phyloP scores from a whole-genome alignment of 2,888 invertebrate genomes.

The Cyaniris semiargus region DNA sequence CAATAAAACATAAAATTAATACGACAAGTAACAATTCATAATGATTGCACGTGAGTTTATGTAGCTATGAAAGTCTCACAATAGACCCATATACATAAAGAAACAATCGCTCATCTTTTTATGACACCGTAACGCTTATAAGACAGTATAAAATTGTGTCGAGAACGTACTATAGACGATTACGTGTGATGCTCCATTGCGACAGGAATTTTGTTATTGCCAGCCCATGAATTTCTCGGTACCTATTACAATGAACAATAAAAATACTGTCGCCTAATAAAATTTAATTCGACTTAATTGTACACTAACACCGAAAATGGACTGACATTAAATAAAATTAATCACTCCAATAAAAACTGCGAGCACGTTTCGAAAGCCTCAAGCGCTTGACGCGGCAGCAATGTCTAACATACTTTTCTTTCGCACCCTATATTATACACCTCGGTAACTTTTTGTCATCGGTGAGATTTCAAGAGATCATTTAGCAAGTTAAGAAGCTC shows the following conservation, averaged over 20 bases:
- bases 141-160: conserved; percentile 3
- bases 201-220: neutral
- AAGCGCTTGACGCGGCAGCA: conserved; percentile 9
- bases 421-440: conserved; percentile 7
- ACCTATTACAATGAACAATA: conserved; percentile 33
- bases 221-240: conserved; percentile 21
- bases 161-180: conserved; percentile 22
- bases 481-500: neutral
- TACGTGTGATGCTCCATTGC: neutral
- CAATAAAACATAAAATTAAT: conserved; percentile 21
- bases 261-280: conserved; percentile 39
- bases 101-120: conserved; percentile 23
- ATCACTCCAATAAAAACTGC: conserved; percentile 14
- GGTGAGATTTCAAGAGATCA: neutral
- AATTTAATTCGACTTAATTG: conserved; percentile 38
- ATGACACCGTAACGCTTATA: conserved; percentile 10
- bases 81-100: conserved; percentile 23
- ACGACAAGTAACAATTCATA: conserved; percentile 18
- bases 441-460: neutral
- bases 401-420: conserved; percentile 24
- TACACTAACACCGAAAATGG: conserved; percentile 23
- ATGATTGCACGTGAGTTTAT: conserved; percentile 23
- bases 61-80: conserved; percentile 18
- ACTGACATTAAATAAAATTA: conserved; percentile 24
- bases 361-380: neutral